Evolutionary conservation across 1,140 invertebrate genomes (phyloP).

Genomic region (Neocloeon triangulifer): DNA sequence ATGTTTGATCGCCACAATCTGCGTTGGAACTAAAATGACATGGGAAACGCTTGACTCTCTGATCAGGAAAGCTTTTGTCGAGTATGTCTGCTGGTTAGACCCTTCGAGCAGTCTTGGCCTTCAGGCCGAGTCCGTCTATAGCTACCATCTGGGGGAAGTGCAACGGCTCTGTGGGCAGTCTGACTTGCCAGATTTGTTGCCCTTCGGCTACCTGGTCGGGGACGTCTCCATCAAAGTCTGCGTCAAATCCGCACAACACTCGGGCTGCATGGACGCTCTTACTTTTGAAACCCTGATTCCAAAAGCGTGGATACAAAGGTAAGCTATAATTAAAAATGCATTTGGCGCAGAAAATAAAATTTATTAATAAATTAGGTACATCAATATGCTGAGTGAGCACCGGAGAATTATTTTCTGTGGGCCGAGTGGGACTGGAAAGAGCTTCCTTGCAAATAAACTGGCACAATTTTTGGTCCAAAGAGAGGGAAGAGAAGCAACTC

Average conservation of each 20-base stretch:
- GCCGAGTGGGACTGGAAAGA: constrained; percentile 92
- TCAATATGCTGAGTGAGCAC: constrained; percentile 74
- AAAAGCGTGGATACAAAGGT: constrained; percentile 80
- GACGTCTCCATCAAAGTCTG: constrained; percentile 33
- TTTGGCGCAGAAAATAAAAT: too few relatives aligned
- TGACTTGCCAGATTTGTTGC: constrained; percentile 61
- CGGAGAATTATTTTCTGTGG: constrained; percentile 85
- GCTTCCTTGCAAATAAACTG: constrained; percentile 83
- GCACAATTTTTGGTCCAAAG: constrained; percentile 69
- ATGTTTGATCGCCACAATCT: constrained; percentile 62
- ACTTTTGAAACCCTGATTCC: constrained; percentile 93
- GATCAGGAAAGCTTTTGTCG: constrained; percentile 59
- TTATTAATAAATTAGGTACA: constrained; percentile 34
- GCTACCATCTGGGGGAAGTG: constrained; percentile 82
- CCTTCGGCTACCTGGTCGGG: constrained; percentile 81
- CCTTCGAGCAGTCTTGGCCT: constrained; percentile 77
- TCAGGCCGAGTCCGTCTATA: constrained; percentile 67
- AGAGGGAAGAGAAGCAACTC: constrained; percentile 34
- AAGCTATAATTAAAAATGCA: constrained; percentile 13
- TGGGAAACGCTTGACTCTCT: constrained; percentile 88
- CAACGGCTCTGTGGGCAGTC: constrained; percentile 20
- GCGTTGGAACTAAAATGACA: constrained; percentile 75
- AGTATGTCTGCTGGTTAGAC: constrained; percentile 82
- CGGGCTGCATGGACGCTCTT: constrained; percentile 73
- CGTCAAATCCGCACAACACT: constrained; percentile 51